Percentiles rank a stretch among this genome's conserved stretches.
Evolutionary conservation across 1,140 invertebrate genomes (phyloP).

Genomic region (Eriocheir sinensis): DNA sequence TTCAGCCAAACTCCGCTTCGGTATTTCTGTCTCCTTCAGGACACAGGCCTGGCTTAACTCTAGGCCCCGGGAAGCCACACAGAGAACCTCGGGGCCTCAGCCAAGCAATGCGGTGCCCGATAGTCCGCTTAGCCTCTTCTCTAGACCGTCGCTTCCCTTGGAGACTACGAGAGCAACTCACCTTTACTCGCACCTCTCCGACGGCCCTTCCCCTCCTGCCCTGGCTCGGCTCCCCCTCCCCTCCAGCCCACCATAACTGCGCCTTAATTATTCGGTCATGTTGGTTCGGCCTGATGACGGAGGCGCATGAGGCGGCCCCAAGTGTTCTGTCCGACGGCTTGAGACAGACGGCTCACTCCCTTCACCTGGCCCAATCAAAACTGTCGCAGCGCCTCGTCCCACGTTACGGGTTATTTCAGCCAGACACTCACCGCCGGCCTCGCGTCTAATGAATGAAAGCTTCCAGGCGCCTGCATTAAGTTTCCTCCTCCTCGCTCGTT

Average conservation of each 20-base stretch:
- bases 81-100: not conserved
- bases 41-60: not conserved
- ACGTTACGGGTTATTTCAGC: not conserved
- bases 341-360: not conserved
- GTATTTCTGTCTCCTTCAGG: not conserved
- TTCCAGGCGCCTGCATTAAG: not conserved
- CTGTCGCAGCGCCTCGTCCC: not conserved
- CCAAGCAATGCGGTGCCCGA: not conserved
- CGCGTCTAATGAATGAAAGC: not conserved
- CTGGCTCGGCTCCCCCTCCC: not conserved
- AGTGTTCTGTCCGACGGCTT: not conserved
- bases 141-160: not conserved
- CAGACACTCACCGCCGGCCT: not conserved
- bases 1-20: not conserved
- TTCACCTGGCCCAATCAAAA: not conserved
- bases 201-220: not conserved
- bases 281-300: not conserved
- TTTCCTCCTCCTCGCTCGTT: not conserved
- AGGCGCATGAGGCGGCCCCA: not conserved
- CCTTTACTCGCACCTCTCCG: constrained; percentile 10
- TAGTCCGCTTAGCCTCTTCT: not conserved
- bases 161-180: constrained; percentile 1
- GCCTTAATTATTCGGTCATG: constrained; percentile 24
- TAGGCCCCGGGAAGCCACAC: not conserved
- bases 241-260: not conserved